Base-by-base conservation (phyloP, 2,888 invertebrate species). In the Cyrtodaria siliqua region DNA sequence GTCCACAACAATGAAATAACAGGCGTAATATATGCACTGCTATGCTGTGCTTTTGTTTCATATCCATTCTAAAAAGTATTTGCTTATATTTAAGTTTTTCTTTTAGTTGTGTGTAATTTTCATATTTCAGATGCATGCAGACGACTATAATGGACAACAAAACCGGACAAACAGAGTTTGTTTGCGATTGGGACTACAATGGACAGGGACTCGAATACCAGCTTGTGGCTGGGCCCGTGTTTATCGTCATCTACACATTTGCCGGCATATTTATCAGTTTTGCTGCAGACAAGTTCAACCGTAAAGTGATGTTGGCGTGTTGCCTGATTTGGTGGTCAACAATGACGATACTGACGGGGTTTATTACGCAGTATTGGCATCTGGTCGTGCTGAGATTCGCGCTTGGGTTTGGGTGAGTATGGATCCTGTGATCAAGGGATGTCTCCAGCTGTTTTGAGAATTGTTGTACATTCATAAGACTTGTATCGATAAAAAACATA, bases 181-280 rank as follows among this genome's bases (percentile, higher is more conserved):
- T 96, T 92, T 98, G 98, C 93, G 96, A 97, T 90, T 98, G 97
- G 97, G 96, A 96, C 91, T 97, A 97, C 94, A 97, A 97, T 91
- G 98, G 98, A 0, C 94, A 97, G 64, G 98, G 98, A 14, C 94
- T 97, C 75, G 97, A 97, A 91, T 98, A 98, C 93, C 98, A 98
- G 93, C 95, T 98, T 79, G 93, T 98, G 75, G 98, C 98, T 0
- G 98, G 98, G 0, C 98, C 98, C 0, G 96, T 97, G 82, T 98
- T 97, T 93, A 97, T 98, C 92, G 96, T 97, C 1, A 96, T 98
- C 40, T 98, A 97, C 93, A 98, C 98, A 0, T 94, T 98, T 56
- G 96, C 96, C 40, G 98, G 98, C 0, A 96, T 98, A 12, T 94
- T 96, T 60, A 94, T 98, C 86, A 97, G 98, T 62, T 95, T 96